Conservation (phyloP, 2,113 vertebrate genomes). For the Carassius carassius region DNA sequence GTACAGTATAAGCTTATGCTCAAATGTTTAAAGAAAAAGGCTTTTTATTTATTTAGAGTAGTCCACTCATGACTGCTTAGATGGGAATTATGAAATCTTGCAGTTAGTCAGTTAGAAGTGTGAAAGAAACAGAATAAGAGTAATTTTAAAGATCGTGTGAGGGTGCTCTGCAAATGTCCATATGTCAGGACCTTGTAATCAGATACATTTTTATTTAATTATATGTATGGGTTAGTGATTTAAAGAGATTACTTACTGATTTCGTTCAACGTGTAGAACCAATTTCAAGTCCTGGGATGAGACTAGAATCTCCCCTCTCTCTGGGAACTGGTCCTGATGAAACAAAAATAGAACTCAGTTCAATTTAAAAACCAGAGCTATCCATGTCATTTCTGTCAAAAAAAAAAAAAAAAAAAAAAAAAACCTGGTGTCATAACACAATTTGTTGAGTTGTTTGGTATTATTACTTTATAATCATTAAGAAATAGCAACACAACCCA, state of each 20-base stretch:
- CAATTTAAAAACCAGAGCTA: no score
- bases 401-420: no score
- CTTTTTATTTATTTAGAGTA: background rate
- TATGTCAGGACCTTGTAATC: background rate
- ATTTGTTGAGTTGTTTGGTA: no score
- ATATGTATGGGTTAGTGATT: background rate
- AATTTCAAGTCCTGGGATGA: conserved; percentile 73
- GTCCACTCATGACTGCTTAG: background rate
- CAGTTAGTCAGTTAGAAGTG: background rate
- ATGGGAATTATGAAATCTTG: background rate
- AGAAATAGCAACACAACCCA: no score
- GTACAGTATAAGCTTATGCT: background rate
- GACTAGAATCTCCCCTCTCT: conserved; percentile 73
- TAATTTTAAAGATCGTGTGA: background rate
- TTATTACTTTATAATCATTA: no score
- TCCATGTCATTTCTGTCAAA: no score
- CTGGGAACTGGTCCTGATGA: conserved; percentile 69
- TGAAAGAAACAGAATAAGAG: background rate
- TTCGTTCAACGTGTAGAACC: conserved; percentile 80
- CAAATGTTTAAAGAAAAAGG: background rate
- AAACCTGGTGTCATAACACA: no score
- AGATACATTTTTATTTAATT: background rate
- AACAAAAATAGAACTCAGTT: no score
- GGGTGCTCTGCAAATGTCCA: background rate
- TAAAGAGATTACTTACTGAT: conserved; percentile 66